Base-by-base conservation (phyloP, 1,140 invertebrate species). In the Sitophilus oryzae region DNA sequence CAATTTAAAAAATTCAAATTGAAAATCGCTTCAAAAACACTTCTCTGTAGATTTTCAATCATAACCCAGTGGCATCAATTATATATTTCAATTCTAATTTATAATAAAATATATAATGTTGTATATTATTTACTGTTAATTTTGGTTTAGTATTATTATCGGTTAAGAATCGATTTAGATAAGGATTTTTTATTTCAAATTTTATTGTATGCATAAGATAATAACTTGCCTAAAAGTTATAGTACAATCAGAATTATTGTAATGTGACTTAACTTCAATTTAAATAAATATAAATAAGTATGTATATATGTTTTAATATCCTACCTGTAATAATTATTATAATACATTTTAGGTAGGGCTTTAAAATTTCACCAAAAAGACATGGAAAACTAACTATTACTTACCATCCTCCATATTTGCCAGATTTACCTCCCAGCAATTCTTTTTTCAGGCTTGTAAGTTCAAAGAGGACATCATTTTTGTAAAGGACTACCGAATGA, bases 211-310 rank as follows among this genome's bases (percentile, higher is more conserved):
- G n/a, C n/a, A n/a, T 18, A 49, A 11, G 25, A 11, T 30, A 30
- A 38, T 35, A 38, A 49, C 35, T 49, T 49, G 47, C 47, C 47
- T 49, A 49, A 38, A 48, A 49, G 47, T 49, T 49, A 49, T 49
- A 49, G 35, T 49, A 49, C 47, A 49, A 49, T 49, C 47, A 49
- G 47, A 38, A 18, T 14, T 49, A 49, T 49, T 49, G 47, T 49
- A 49, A 49, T 38, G 19, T 38, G 34, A 49, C 47, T 49, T 49
- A 43, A 49, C 47, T 49, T 49, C 47, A 34, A 38, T 19, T 25
- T 37, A 18, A 40, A 38, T 40, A 37, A 49, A 49, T 49, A 49
- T 38, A 49, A 6, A 30, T 6, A 30, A 30, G 5, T 5, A 30
- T 30, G 25, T 6, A 30, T 30, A 30, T 30, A 30, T 30, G 25